phyloP scores from a whole-genome alignment of 2,888 invertebrate genomes.

The Diplazon laetatorius region DNA sequence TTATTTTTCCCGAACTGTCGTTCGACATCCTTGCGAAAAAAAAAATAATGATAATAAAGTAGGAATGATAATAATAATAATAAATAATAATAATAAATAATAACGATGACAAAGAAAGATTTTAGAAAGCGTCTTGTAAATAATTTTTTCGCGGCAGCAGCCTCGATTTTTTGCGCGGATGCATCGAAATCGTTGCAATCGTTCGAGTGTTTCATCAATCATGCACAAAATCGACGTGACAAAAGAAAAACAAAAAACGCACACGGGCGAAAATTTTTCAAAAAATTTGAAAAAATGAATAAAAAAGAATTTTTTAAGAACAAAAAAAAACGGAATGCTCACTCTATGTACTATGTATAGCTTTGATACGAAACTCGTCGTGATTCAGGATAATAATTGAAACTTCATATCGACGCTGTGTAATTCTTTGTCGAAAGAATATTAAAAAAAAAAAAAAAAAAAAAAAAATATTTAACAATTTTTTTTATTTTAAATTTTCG shows the following conservation, averaged over 20 bases:
- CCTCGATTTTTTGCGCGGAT: no score
- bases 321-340: slow-evolving; percentile 34
- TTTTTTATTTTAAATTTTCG: no score
- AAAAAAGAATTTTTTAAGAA: no score
- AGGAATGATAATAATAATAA: no score
- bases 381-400: slow-evolving; percentile 34
- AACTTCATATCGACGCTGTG: slow-evolving; percentile 43
- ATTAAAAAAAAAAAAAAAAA: no score
- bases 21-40: not conserved
- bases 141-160: slow-evolving; percentile 28
- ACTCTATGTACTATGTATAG: slow-evolving; percentile 37
- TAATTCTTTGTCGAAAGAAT: slow-evolving; percentile 21
- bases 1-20: slow-evolving; percentile 31
- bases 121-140: slow-evolving; percentile 33
- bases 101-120: no score
- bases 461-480: no score
- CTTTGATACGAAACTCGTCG: slow-evolving; percentile 42
- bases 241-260: no score
- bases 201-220: slow-evolving; percentile 21
- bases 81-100: no score
- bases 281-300: no score
- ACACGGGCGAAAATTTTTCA: no score
- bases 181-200: slow-evolving; percentile 2
- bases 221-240: slow-evolving; percentile 51
- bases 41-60: not conserved